Base-by-base conservation (phyloP, 2,113 vertebrate species). In the Galbula dea region DNA sequence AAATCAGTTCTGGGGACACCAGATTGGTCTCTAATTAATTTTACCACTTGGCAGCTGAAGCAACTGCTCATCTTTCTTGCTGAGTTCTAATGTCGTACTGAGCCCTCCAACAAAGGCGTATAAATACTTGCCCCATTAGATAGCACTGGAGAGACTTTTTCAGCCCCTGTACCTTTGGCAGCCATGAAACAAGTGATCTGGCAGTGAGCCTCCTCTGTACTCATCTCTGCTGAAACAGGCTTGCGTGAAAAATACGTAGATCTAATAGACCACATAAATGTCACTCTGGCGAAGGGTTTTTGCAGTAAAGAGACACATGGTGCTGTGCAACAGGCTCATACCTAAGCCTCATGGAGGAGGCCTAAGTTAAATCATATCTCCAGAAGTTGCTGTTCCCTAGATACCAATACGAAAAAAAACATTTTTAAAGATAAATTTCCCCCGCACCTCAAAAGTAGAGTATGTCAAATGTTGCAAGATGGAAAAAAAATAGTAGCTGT, bases 331-430 rank as follows among this genome's bases (percentile, higher is more conserved):
- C 7, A 12, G 62, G 41, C 85, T 93, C 2, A 0, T 77, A 51
- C 68, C 67, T 68, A 34, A 96, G 69, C 63, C 55, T 89, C 45
- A 41, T 11, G 16, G 69, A 95, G 68, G 36, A 86, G 39, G 57
- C 34, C 34, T 66, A 89, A 86, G 95, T 95, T 89, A 89, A 93
- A 93, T 94, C 30, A 3, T 63, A 49, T 63, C 81, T 91, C 66
- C n/a, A 66, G 69, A 91, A 92, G 58, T 10, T 86, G 77, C 41
- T 55, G 66, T 85, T 96, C 91, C 88, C 89, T 81, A 46, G 91
- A 93, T 91, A 95, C 75, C 69, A 72, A 72, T 95, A 94, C 71
- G 75, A 96, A 95, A 96, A 96, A 88, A 95, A 84, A 96, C 26
- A 55, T 90, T 94, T 95, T 83, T 92, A 84, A 94, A 96, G 91